Conservation (phyloP, 2,888 invertebrate genomes). For the Drosophila diplacantha region DNA sequence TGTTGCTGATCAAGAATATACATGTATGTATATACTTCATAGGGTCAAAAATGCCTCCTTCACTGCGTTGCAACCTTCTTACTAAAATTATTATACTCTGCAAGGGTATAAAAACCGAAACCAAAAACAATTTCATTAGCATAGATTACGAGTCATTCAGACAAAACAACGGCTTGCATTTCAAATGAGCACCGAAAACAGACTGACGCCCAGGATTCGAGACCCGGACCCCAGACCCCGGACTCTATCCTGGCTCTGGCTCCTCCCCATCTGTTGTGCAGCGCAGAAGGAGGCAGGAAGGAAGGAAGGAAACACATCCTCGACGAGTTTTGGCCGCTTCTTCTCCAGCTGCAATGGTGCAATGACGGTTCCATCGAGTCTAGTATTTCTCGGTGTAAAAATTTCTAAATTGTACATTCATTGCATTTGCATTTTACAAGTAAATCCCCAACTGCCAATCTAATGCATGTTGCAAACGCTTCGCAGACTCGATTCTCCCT, state of each 20-base stretch:
- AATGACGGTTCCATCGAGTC: slow-evolving; percentile 37
- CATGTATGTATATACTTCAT: no score
- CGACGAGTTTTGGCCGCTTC: slow-evolving; percentile 1
- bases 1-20: no score
- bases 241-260: neutral
- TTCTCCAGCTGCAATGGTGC: slow-evolving; percentile 4
- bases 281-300: slow-evolving; percentile 31
- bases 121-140: slow-evolving; percentile 69
- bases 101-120: slow-evolving; percentile 39
- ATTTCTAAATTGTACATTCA: slow-evolving; percentile 72
- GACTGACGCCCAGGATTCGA: slow-evolving; percentile 20
- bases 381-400: slow-evolving; percentile 65
- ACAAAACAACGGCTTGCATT: slow-evolving; percentile 67
- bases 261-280: slow-evolving; percentile 42
- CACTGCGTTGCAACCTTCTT: no score
- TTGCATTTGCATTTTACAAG: slow-evolving; percentile 72
- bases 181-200: slow-evolving; percentile 52
- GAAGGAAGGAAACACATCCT: slow-evolving; percentile 9
- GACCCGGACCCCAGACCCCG: neutral
- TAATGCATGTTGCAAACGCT: slow-evolving; percentile 67
- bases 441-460: slow-evolving; percentile 72
- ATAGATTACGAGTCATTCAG: slow-evolving; percentile 69
- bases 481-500: slow-evolving; percentile 39
- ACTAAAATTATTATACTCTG: no score
- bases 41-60: no score